Evolutionary conservation across 1,140 invertebrate genomes (phyloP), one percentile per base, ranked within the genome.

Genomic region (Bombus soroeensis): DNA sequence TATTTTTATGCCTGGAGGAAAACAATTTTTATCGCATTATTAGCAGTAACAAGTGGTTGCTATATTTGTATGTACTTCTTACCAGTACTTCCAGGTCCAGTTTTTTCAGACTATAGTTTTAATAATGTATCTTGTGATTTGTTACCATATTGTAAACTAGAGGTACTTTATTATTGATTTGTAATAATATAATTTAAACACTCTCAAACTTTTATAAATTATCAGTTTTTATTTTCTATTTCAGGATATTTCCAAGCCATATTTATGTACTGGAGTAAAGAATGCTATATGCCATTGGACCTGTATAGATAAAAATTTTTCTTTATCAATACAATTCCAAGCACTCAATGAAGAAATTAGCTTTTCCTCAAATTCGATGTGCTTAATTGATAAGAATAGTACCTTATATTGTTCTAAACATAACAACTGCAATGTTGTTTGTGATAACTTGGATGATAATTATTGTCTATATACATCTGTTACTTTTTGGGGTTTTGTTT

Each of bases 401-500:
- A 83, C 80, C 28, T 85, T 43, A 34, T 64, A 79, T n/a, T 89
- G 80, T 68, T 71, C 53, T n/a, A 5, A 66, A 34, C 82, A 77
- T 34, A 37, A 70, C 37, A 80, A 62, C 32, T 94, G 93, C 68
- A 71, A 90, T 12, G 73, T 91, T 68, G 78, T 6, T 1, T 93
- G 93, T 83, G 80, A 91, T 25, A 79, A 87, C 53, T 91, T 89
- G 5, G 73, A 91, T 6, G 84, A 92, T 43, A 75, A 81, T 73
- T 80, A 86, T 68, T 95, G 93, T 83, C 92, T 97, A 39, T 97
- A 97, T 87, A 92, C 88, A 34, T 96, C 96, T 0, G 83, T 92
- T 0, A 95, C 96, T 28, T 98, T 98, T 91, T 97, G 97, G 97
- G 94, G 96, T 25, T 98, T 97, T 89, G 96, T 98, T 0, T 86